Conservation (phyloP, 1,140 invertebrate species). For the Apis dorsata region DNA sequence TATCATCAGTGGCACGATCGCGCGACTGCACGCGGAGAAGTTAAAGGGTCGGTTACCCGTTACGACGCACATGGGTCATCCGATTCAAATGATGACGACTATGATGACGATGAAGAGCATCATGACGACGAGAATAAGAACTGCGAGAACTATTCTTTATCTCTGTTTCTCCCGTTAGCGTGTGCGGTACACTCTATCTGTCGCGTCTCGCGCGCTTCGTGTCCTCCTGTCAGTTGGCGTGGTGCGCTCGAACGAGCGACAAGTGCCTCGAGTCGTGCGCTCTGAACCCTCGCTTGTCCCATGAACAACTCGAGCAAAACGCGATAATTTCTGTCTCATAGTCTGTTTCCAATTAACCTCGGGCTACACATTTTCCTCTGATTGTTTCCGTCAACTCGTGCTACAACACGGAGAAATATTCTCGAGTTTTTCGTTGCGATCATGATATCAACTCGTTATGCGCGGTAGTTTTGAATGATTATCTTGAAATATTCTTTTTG, state of each 20-base stretch:
- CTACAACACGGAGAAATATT: neutral
- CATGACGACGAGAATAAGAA: neutral
- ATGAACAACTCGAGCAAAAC: neutral
- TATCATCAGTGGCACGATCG: neutral
- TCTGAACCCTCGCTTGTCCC: neutral
- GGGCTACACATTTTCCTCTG: neutral
- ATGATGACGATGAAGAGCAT: neutral
- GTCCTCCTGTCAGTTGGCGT: constrained; percentile 52
- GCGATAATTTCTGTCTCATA: too few species aligned
- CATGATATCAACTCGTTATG: neutral
- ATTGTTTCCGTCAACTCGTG: neutral
- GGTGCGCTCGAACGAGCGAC: constrained; percentile 57
- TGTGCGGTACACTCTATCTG: constrained; percentile 31
- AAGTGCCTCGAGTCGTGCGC: constrained; percentile 26
- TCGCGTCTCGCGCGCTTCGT: constrained; percentile 12
- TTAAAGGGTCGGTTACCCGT: constrained; percentile 51
- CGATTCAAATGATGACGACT: neutral
- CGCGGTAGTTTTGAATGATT: neutral
- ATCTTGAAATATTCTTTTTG: neutral
- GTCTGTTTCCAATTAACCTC: neutral
- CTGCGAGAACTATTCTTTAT: neutral
- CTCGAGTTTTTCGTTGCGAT: neutral
- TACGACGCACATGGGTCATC: constrained; percentile 52
- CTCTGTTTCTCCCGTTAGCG: neutral
- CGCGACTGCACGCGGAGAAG: neutral